These are phyloP conservation scores for Tiaroga cobitis DNA, from an alignment of 2,797 vertebrate species.

Conservation along the genomic window DNA sequence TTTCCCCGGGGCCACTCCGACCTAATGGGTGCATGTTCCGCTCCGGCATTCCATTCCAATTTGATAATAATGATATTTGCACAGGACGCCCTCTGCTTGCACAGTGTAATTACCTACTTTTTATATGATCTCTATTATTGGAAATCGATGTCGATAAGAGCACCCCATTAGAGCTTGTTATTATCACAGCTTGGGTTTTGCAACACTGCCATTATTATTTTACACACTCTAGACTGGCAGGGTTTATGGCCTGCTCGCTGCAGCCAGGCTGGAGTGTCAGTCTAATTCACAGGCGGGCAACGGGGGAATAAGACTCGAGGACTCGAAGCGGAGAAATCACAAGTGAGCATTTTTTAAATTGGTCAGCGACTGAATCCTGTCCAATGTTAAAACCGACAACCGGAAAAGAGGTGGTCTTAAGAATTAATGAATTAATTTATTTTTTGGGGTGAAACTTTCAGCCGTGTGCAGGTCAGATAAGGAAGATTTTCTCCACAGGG, in stretches of 20 bases:
- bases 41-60: conserved; percentile 65
- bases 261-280: conserved; percentile 46
- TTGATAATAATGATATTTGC: conserved; percentile 71
- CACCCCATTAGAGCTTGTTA: conserved; percentile 68
- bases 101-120: conserved; percentile 70
- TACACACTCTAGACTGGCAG: conserved; percentile 60
- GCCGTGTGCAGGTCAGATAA: conserved; percentile 40
- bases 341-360: conserved; percentile 29
- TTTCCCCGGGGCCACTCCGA: conserved; percentile 58
- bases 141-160: conserved; percentile 70
- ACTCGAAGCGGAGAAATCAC: conserved; percentile 37
- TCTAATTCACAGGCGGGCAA: conserved; percentile 44
- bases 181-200: conserved; percentile 69
- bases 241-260: conserved; percentile 56
- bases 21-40: conserved; percentile 62
- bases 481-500: conserved; percentile 16
- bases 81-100: conserved; percentile 67
- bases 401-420: conserved; percentile 9
- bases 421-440: conserved; percentile 23
- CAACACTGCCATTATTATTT: conserved; percentile 67
- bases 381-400: conserved; percentile 24
- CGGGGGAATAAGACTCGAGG: conserved; percentile 28
- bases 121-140: conserved; percentile 71
- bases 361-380: background rate
- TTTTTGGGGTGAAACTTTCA: background rate